Evolutionary conservation across 2,113 vertebrate genomes (phyloP).

Genomic region (Lanius collurio): DNA sequence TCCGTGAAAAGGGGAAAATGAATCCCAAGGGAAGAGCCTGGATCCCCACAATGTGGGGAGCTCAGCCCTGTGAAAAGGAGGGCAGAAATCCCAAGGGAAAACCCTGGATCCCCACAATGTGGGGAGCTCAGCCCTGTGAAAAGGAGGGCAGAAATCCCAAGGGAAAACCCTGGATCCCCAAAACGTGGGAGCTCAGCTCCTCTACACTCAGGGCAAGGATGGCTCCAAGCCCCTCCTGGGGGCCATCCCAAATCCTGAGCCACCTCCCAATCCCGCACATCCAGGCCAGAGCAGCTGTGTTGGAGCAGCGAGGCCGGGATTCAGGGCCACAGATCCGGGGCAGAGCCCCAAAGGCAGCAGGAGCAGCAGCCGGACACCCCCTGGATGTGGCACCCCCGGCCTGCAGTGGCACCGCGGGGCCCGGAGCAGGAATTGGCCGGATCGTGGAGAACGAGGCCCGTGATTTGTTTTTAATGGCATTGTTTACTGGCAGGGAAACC

Average conservation of each 20-base stretch:
- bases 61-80: fast-evolving
- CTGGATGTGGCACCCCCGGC: background rate
- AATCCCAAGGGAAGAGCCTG: background rate
- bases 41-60: fast-evolving
- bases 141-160: background rate
- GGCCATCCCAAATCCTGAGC: background rate
- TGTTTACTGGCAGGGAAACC: conserved; percentile 48
- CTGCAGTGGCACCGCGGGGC: fast-evolving
- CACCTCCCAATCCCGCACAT: background rate
- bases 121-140: fast-evolving
- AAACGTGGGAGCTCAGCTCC: background rate
- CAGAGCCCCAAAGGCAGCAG: fast-evolving
- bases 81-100: background rate
- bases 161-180: background rate
- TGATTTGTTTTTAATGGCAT: conserved; percentile 50
- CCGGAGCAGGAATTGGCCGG: fast-evolving
- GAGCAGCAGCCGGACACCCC: background rate
- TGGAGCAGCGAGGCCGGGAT: fast-evolving
- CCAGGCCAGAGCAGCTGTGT: fast-evolving
- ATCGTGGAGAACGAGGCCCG: background rate
- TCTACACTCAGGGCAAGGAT: background rate
- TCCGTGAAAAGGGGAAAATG: background rate
- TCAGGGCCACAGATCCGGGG: background rate
- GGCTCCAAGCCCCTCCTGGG: background rate
- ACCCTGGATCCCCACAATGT: fast-evolving